phyloP scores from a whole-genome alignment of 2,797 vertebrate genomes.

The Menidia menidia region DNA sequence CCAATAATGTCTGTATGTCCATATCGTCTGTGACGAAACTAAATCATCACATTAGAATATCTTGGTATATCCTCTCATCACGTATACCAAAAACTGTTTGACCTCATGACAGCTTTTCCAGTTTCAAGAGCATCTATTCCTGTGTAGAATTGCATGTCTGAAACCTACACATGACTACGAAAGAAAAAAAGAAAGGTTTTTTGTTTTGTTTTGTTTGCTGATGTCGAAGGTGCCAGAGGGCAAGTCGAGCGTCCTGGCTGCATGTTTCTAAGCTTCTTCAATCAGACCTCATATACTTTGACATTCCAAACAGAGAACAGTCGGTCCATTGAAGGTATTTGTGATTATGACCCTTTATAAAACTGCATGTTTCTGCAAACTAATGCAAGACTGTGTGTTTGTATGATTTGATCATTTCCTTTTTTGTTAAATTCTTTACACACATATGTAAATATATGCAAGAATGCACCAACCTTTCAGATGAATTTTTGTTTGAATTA shows the following conservation, averaged over 20 bases:
- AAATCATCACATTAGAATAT: slow-evolving; percentile 55
- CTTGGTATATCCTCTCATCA: slow-evolving; percentile 30
- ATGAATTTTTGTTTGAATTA: slow-evolving; percentile 22
- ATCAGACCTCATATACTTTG: slow-evolving; percentile 67
- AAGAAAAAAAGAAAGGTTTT: neutral
- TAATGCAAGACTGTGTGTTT: slow-evolving; percentile 51
- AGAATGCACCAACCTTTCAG: slow-evolving; percentile 50
- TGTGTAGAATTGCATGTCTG: slow-evolving; percentile 68
- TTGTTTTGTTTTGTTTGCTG: slow-evolving; percentile 40
- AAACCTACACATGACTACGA: slow-evolving; percentile 49
- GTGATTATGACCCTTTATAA: slow-evolving; percentile 31
- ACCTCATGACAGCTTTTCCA: slow-evolving; percentile 20
- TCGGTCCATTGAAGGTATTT: slow-evolving; percentile 35
- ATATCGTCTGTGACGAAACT: slow-evolving; percentile 42
- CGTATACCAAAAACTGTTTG: slow-evolving; percentile 20
- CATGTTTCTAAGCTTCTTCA: slow-evolving; percentile 11
- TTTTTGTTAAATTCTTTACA: slow-evolving; percentile 36
- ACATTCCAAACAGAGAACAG: slow-evolving; percentile 69
- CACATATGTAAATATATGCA: slow-evolving; percentile 48
- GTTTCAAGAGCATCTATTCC: slow-evolving; percentile 63
- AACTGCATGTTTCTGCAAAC: slow-evolving; percentile 35
- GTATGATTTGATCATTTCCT: slow-evolving; percentile 35
- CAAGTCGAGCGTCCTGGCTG: neutral
- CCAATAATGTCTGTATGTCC: slow-evolving; percentile 67
- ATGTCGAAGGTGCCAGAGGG: slow-evolving; percentile 31